Percentiles rank a stretch among this genome's conserved stretches.
phyloP scores from a whole-genome alignment of 2,888 invertebrate species.

The Drosophila neoperkinsi region DNA sequence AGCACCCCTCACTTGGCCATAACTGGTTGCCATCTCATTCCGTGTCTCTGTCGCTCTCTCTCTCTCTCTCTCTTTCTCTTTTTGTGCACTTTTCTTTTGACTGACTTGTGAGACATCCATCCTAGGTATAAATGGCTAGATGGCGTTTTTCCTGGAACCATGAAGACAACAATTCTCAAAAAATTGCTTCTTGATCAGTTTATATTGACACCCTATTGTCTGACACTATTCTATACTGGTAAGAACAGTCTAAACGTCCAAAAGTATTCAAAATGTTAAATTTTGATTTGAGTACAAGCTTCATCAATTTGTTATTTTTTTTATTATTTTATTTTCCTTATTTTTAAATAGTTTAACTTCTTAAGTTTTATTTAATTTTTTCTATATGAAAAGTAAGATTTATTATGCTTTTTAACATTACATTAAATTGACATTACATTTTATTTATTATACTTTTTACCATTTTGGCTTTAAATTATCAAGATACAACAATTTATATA shows the following conservation, averaged over 20 bases:
- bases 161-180: slow-evolving; percentile 87
- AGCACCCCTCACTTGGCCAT: slow-evolving; percentile 8
- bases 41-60: neutral
- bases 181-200: slow-evolving; percentile 92
- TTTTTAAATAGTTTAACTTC: neutral
- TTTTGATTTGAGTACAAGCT: neutral
- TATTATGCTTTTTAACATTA: neutral
- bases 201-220: slow-evolving; percentile 90
- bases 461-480: neutral
- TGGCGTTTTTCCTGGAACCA: slow-evolving; percentile 88
- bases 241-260: slow-evolving; percentile 58
- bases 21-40: slow-evolving; percentile 21
- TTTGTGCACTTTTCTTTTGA: neutral
- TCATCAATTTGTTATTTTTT: neutral
- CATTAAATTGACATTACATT: neutral
- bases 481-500: neutral
- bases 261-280: neutral
- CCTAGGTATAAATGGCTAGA: slow-evolving; percentile 93
- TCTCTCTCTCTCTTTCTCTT: too few relatives aligned
- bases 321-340: neutral
- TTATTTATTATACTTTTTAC: neutral
- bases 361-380: neutral
- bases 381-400: neutral
- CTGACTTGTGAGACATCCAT: slow-evolving; percentile 24
- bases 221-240: slow-evolving; percentile 91